phyloP scores from a whole-genome alignment of 2,888 invertebrate species.

The Drosophila planitibia region DNA sequence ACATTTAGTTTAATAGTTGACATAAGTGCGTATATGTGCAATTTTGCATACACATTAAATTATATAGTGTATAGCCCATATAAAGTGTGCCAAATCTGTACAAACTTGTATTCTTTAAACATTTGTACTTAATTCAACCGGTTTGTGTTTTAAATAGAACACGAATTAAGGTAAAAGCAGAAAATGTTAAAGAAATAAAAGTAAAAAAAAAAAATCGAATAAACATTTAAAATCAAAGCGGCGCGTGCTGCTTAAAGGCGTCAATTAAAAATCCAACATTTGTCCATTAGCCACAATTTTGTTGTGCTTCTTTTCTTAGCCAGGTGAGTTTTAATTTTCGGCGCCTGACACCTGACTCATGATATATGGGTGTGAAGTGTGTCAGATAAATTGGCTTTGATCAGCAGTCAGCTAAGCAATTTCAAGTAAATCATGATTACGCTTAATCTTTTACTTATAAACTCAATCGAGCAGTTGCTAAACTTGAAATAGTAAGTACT shows the following conservation, averaged over 20 bases:
- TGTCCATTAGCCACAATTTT: constrained; percentile 61
- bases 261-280: constrained; percentile 66
- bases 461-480: constrained; percentile 26
- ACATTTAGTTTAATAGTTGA: constrained; percentile 46
- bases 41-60: constrained; percentile 16
- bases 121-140: constrained; percentile 45
- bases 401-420: background rate
- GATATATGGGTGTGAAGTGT: constrained; percentile 60
- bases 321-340: constrained; percentile 8
- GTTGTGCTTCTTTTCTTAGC: constrained; percentile 1
- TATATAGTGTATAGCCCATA: constrained; percentile 40
- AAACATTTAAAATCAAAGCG: constrained; percentile 44
- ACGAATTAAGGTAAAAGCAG: constrained; percentile 23
- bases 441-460: constrained; percentile 23
- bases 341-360: constrained; percentile 59
- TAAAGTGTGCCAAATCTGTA: constrained; percentile 15
- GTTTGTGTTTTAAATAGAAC: constrained; percentile 63
- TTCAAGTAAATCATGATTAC: constrained; percentile 15
- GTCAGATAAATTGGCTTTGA: constrained; percentile 49
- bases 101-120: constrained; percentile 20
- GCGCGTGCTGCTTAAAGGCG: constrained; percentile 76
- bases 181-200: constrained; percentile 1
- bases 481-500: constrained; percentile 5
- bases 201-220: constrained; percentile 40
- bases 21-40: constrained; percentile 36